Base-by-base conservation (phyloP, 2,797 vertebrate species). In the Cuculus canorus region DNA sequence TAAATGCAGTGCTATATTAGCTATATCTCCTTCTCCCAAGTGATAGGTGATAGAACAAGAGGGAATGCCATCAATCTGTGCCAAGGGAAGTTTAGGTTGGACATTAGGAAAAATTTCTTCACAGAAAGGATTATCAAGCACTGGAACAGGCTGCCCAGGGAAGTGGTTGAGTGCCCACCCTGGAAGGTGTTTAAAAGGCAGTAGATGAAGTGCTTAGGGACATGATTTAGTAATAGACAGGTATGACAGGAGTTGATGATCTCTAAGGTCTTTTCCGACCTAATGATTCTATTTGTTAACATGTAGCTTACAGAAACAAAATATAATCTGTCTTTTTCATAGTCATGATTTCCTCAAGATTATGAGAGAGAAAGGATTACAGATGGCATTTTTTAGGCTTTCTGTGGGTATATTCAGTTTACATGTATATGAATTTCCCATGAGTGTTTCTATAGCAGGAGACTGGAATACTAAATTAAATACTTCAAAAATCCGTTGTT, bases 321-420 rank as follows among this genome's bases (percentile, higher is more conserved):
- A 71, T 94, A 52, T 53, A 73, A 93, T 82, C 45, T 61, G 6
- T 90, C 47, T 37, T 45, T 81, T 93, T 85, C 43, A 65, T 63
- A 56, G 39, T 94, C 39, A 59, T 92, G 35, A 93, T 92, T 95
- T 92, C 53, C 69, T 94, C 16, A 81, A 80, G 70, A 41, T 86
- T 89, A 63, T 57, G 53, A 60, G 47, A 86, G 33, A 66, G 47
- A 66, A 70, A 66, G 30, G 64, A 25, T 80, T 88, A 39, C 27
- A 86, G 65, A 23, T 87, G 1, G 30, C 52, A 52, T 64, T 84
- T 79, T 52, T 23, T n/a, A 64, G 57, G 37, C 7, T 77, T 86
- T 76, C 19, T 76, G 3, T 90, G 59, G 32, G 3, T 59, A 70
- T 82, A 39, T 80, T 88, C 39, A 45, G 13, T 83, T 82, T 61